phyloP scores from a whole-genome alignment of 2,797 vertebrate genomes.

The Hyperoplus lanceolatus region DNA sequence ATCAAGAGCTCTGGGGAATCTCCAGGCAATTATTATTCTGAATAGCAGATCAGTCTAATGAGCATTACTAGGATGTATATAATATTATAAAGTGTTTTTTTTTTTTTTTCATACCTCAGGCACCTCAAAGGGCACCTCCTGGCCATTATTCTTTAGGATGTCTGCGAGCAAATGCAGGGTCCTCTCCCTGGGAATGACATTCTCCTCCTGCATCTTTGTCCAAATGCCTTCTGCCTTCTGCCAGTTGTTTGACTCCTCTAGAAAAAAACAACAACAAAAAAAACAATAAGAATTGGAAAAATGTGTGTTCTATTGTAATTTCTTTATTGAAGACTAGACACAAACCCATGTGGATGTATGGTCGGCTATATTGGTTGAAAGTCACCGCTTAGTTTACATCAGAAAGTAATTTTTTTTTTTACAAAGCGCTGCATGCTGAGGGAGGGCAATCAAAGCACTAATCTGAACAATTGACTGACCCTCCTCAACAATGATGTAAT shows the following conservation, averaged over 20 bases:
- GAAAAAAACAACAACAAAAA: conserved; percentile 48
- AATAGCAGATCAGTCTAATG: conserved; percentile 47
- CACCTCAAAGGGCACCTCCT: conserved; percentile 91
- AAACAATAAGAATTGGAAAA: conserved; percentile 11
- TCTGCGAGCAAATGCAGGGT: conserved; percentile 88
- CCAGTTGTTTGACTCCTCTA: conserved; percentile 89
- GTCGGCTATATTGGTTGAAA: conserved; percentile 15
- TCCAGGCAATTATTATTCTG: conserved; percentile 46
- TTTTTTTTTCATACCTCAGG: conserved; percentile 85
- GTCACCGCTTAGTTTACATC: conserved; percentile 25
- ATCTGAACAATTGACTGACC: conserved; percentile 74
- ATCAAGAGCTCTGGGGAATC: conserved; percentile 24
- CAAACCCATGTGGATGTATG: neutral
- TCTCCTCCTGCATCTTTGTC: conserved; percentile 98
- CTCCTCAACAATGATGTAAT: conserved; percentile 65
- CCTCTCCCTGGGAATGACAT: conserved; percentile 90
- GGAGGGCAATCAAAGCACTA: conserved; percentile 74
- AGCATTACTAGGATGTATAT: neutral
- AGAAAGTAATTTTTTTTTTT: conserved; percentile 61
- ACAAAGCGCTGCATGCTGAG: conserved; percentile 66
- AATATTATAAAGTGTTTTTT: conserved; percentile 48
- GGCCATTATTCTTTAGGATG: conserved; percentile 87
- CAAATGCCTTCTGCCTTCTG: conserved; percentile 89
- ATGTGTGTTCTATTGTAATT: conserved; percentile 5
- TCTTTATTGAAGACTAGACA: conserved; percentile 2